A percentile compares a stretch with the other conserved stretches of the same genome.
These are phyloP conservation scores for Morphnarchus princeps DNA, from an alignment of 2,113 vertebrate genomes.

Conservation along the genomic window DNA sequence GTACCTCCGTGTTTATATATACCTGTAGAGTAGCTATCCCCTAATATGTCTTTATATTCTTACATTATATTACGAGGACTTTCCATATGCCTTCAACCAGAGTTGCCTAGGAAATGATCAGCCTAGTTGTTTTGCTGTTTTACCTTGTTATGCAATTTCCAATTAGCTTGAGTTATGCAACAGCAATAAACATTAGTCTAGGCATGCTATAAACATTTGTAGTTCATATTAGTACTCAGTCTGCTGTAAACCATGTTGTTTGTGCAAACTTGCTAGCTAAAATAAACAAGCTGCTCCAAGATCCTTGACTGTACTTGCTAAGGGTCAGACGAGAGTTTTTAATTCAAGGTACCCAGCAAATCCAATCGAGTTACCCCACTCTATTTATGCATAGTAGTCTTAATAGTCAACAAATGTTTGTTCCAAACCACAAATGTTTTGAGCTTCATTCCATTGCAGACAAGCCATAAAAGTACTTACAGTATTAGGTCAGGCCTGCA, in stretches of 20 bases:
- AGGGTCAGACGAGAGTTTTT: not conserved
- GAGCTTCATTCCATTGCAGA: not conserved
- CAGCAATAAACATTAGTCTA: not conserved
- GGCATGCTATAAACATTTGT: not conserved
- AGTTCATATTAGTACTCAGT: not conserved
- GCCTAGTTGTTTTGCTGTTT: not conserved
- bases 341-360: not conserved
- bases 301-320: not conserved
- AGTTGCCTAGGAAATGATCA: not conserved
- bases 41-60: not conserved
- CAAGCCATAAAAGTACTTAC: not conserved
- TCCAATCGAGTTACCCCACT: not conserved
- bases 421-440: constrained; percentile 35
- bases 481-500: not conserved
- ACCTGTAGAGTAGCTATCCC: not conserved
- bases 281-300: constrained; percentile 11
- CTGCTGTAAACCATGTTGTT: not conserved
- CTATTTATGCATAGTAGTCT: not conserved
- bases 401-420: not conserved
- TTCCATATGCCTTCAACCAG: not conserved
- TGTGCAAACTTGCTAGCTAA: not conserved
- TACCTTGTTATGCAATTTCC: not conserved
- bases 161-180: not conserved
- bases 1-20: fast-evolving
- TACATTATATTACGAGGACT: not conserved